These are phyloP conservation scores for Drosophila suboccidentalis DNA, from an alignment of 2,888 invertebrate species.

Conservation along the genomic window DNA sequence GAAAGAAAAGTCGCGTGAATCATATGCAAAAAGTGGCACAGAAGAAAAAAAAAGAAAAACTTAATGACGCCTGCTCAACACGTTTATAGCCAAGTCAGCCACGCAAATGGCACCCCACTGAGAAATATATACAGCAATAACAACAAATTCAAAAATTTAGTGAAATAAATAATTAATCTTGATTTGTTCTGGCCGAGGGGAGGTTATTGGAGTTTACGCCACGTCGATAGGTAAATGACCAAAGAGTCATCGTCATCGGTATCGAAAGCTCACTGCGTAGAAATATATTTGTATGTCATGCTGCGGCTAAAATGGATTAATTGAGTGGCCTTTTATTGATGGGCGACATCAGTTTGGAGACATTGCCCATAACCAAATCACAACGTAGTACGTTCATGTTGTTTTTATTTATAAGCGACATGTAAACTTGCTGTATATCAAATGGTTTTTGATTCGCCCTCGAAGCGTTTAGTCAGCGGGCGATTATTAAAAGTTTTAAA, in stretches of 20 bases:
- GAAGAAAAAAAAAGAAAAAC: conserved; percentile 41
- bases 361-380: conserved; percentile 40
- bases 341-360: conserved; percentile 42
- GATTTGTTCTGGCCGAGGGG: conserved; percentile 52
- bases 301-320: conserved; percentile 56
- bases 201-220: conserved; percentile 38
- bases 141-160: conserved; percentile 24
- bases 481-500: conserved; percentile 12
- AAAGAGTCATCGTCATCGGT: conserved; percentile 44
- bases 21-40: conserved; percentile 67
- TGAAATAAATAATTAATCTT: conserved; percentile 68
- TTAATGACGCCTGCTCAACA: conserved; percentile 8
- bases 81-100: conserved; percentile 12
- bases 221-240: conserved; percentile 72
- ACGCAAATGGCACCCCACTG: conserved; percentile 36
- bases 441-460: conserved; percentile 24
- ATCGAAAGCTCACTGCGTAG: conserved; percentile 19
- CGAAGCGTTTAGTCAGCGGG: conserved; percentile 29
- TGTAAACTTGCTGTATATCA: conserved; percentile 43
- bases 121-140: conserved; percentile 21
- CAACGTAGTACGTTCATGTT: conserved; percentile 3
- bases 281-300: conserved; percentile 35
- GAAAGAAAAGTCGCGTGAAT: conserved; percentile 70
- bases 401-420: conserved; percentile 41
- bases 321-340: conserved; percentile 63